Evolutionary conservation across 2,888 invertebrate genomes (phyloP).

Genomic region (Scaptomyza reducta): DNA sequence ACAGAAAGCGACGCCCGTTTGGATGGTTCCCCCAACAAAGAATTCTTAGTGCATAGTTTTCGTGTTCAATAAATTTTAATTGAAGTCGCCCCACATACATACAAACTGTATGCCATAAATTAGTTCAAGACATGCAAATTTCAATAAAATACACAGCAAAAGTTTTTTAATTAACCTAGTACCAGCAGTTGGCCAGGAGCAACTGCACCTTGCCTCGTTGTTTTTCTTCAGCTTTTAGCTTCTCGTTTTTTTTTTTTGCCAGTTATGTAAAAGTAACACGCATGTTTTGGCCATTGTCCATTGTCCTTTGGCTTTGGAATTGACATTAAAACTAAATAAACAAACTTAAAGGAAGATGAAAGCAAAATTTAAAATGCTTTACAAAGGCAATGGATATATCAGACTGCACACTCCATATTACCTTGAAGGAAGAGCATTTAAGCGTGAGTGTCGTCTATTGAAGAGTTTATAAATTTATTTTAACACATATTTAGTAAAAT

Average conservation of each 20-base stretch:
- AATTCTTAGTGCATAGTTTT: constrained; percentile 9
- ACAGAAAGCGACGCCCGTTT: constrained; percentile 32
- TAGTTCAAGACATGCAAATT: constrained; percentile 27
- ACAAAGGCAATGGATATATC: background rate
- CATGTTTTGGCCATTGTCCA: constrained; percentile 60
- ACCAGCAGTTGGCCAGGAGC: constrained; percentile 19
- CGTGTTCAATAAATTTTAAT: constrained; percentile 14
- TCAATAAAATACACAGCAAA: constrained; percentile 48
- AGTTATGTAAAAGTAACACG: constrained; percentile 50
- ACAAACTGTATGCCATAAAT: constrained; percentile 29
- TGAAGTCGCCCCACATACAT: background rate
- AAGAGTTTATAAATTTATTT: no score
- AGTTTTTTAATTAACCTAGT: constrained; percentile 75
- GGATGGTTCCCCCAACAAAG: constrained; percentile 15
- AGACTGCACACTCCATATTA: background rate
- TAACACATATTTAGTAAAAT: no score
- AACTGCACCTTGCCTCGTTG: constrained; percentile 33
- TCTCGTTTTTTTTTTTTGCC: constrained; percentile 15
- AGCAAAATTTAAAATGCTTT: constrained; percentile 18
- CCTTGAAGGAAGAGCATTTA: no score
- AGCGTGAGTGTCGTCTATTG: no score
- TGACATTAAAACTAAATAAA: constrained; percentile 22
- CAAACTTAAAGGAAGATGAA: background rate
- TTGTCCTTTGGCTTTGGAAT: constrained; percentile 18
- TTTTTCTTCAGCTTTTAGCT: constrained; percentile 5